A percentile compares a stretch with the other conserved stretches of the same genome.
These are phyloP conservation scores for Cirrhinus molitorella DNA, from an alignment of 2,797 vertebrate genomes.

Conservation along the genomic window DNA sequence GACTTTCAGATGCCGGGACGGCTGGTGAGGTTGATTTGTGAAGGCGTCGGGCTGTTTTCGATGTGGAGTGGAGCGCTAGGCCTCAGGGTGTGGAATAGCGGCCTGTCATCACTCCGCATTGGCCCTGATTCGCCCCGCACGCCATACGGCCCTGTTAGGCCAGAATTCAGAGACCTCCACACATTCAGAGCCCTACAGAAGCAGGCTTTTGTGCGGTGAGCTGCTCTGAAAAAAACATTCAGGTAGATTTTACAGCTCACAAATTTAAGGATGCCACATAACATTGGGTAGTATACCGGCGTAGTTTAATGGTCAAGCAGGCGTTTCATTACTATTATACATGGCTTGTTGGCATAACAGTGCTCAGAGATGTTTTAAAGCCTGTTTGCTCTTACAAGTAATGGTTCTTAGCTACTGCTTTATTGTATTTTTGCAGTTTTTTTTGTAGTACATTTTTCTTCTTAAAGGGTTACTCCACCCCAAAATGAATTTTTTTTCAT, in stretches of 20 bases:
- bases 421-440: too few relatives aligned
- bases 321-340: not conserved
- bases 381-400: not conserved
- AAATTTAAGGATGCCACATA: slow-evolving; percentile 15
- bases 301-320: not conserved
- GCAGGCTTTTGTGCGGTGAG: not conserved
- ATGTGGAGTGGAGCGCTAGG: slow-evolving; percentile 32
- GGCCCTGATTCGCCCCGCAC: slow-evolving; percentile 12
- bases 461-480: too few relatives aligned
- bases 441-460: too few relatives aligned
- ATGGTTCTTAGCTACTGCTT: not conserved
- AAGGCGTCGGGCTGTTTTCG: slow-evolving; percentile 42
- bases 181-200: not conserved
- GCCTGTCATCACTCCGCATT: slow-evolving; percentile 52
- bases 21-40: slow-evolving; percentile 45
- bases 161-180: not conserved
- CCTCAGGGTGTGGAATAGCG: slow-evolving; percentile 55
- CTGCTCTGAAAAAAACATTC: not conserved
- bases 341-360: not conserved
- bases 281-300: not conserved
- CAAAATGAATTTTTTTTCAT: too few relatives aligned
- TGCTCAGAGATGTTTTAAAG: not conserved
- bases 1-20: slow-evolving; percentile 57
- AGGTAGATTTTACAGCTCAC: slow-evolving; percentile 6
- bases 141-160: not conserved